phyloP scores from a whole-genome alignment of 2,113 vertebrate species.

The Amphilophus citrinellus region DNA sequence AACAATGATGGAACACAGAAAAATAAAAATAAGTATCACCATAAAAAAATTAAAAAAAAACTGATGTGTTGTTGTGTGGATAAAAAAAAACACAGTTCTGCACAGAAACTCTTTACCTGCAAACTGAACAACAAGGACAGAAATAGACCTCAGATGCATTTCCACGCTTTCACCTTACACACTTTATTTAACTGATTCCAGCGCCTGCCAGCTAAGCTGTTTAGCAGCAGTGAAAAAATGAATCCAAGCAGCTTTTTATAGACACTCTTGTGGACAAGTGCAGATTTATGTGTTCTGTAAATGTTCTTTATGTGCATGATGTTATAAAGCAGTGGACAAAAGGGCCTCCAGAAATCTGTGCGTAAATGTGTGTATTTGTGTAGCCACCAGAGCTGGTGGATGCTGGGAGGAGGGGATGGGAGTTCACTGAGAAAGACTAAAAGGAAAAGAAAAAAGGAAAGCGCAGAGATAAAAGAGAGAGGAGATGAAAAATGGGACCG shows the following conservation, averaged over 20 bases:
- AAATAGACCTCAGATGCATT: background rate
- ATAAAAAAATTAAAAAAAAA: no score
- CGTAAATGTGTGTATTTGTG: background rate
- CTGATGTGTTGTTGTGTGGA: background rate
- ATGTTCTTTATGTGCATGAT: background rate
- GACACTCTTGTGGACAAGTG: background rate
- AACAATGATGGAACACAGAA: background rate
- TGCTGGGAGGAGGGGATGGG: conserved; percentile 5
- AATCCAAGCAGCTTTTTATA: conserved; percentile 25
- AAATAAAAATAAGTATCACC: background rate
- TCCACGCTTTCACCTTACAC: background rate
- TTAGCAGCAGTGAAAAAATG: background rate
- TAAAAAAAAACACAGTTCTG: background rate
- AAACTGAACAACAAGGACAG: fast-evolving
- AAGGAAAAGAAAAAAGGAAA: conserved; percentile 28
- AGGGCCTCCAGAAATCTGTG: background rate
- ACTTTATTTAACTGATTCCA: background rate
- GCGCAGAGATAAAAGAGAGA: conserved; percentile 52
- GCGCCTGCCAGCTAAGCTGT: background rate
- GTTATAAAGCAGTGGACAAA: conserved; percentile 7
- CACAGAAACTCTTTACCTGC: background rate
- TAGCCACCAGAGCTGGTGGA: conserved; percentile 12
- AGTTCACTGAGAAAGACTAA: conserved; percentile 37
- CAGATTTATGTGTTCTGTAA: conserved; percentile 38
- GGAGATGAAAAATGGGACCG: conserved; percentile 25